These are phyloP conservation scores for Theretra japonica DNA, from an alignment of 2,888 invertebrate genomes.

Conservation along the genomic window DNA sequence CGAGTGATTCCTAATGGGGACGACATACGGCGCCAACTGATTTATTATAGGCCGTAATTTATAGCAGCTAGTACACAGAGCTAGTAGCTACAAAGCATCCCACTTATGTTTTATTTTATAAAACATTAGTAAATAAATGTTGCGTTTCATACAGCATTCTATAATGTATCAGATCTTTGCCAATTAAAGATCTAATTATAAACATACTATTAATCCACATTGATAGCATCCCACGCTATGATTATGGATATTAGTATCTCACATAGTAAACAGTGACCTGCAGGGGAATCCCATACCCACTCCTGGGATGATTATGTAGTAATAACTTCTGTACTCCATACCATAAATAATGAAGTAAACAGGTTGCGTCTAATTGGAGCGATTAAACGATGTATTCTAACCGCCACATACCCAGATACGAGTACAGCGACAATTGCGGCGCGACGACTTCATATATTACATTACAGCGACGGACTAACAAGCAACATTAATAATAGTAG, in stretches of 20 bases:
- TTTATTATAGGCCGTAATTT: too few relatives aligned
- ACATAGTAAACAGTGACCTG: neutral
- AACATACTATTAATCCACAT: too few relatives aligned
- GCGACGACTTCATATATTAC: neutral
- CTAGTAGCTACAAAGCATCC: too few relatives aligned
- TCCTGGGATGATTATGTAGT: neutral
- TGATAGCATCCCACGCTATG: too few relatives aligned
- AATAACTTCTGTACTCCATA: constrained; percentile 4
- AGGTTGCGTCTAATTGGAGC: constrained; percentile 8
- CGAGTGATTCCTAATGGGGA: too few relatives aligned
- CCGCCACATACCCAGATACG: neutral
- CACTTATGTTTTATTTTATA: too few relatives aligned
- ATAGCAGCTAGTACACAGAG: too few relatives aligned
- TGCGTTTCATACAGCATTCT: too few relatives aligned
- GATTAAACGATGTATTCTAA: neutral
- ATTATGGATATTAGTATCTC: neutral
- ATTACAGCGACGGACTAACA: neutral
- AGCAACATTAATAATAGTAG: neutral
- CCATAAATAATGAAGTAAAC: constrained; percentile 10
- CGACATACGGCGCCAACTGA: too few relatives aligned
- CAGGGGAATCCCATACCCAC: constrained; percentile 2
- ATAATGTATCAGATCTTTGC: too few relatives aligned
- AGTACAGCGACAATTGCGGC: neutral
- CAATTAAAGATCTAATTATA: too few relatives aligned
- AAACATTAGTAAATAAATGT: too few relatives aligned